A percentile compares a stretch with the other conserved stretches of the same genome.
Evolutionary conservation across 2,113 vertebrate genomes (phyloP).

Genomic region (Chinchilla lanigera): DNA sequence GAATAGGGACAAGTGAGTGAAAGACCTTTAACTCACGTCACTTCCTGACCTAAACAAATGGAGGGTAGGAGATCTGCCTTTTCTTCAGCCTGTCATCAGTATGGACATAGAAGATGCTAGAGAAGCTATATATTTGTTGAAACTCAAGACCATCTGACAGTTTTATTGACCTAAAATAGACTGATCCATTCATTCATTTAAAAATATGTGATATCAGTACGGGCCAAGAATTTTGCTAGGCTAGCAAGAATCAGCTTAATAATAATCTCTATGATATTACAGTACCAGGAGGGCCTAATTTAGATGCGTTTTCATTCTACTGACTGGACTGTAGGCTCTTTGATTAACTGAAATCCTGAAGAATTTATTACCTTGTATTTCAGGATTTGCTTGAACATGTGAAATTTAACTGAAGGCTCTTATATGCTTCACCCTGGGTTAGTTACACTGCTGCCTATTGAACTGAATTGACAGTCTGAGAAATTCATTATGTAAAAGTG

Average conservation of each 20-base stretch:
- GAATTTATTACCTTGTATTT: not conserved
- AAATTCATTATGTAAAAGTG: not conserved
- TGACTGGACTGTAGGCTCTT: not conserved
- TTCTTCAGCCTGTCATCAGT: not conserved
- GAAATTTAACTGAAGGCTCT: constrained; percentile 45
- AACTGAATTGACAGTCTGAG: constrained; percentile 27
- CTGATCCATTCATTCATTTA: constrained; percentile 9
- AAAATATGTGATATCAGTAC: not conserved
- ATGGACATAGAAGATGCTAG: not conserved
- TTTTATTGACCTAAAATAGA: constrained; percentile 16
- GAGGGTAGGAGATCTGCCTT: not conserved
- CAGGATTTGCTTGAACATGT: not conserved
- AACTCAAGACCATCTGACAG: not conserved
- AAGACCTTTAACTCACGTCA: not conserved
- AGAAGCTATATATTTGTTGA: constrained; percentile 1
- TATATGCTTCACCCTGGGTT: not conserved
- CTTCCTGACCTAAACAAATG: constrained; percentile 14
- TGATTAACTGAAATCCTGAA: not conserved
- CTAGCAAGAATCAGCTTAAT: not conserved
- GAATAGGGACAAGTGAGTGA: not conserved
- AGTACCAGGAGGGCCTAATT: not conserved
- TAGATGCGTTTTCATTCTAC: not conserved
- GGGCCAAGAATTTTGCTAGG: not conserved
- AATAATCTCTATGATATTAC: not conserved
- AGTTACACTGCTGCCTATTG: not conserved